Percentiles rank a stretch among this genome's conserved stretches.
Conservation (phyloP, 53 echinoderm and acorn worm species). For the Crossaster papposus region DNA sequence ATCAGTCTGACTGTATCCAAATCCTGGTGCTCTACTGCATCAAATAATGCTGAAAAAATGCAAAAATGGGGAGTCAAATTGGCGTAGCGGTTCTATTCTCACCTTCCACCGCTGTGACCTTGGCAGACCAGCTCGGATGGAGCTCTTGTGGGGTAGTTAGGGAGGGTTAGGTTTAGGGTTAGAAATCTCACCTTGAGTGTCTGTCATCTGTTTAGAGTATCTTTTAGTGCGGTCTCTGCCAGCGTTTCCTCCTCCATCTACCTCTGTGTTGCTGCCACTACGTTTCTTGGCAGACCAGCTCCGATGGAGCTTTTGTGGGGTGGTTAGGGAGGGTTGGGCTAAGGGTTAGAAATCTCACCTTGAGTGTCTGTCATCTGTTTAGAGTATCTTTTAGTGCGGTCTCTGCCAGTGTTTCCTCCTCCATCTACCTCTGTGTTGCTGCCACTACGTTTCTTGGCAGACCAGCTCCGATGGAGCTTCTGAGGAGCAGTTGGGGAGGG, state of each 20-base stretch:
- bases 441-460: conserved; percentile 89
- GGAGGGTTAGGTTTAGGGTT: no score
- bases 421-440: conserved; percentile 84
- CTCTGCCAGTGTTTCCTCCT: conserved; percentile 56
- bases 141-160: no score
- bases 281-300: conserved; percentile 96
- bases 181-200: conserved; percentile 74
- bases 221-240: conserved; percentile 77
- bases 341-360: conserved; percentile 55
- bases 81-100: no score
- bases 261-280: conserved; percentile 80
- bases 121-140: no score
- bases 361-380: conserved; percentile 85
- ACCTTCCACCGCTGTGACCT: no score
- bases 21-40: conserved; percentile 95
- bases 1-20: conserved; percentile 74
- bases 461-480: conserved; percentile 87
- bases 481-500: conserved; percentile 86
- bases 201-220: conserved; percentile 81
- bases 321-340: conserved; percentile 76
- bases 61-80: neutral
- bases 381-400: conserved; percentile 79
- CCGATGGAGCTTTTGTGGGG: conserved; percentile 81
- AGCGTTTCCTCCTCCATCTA: conserved; percentile 60
- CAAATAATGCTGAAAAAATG: conserved; percentile 81